These are phyloP conservation scores for Temnothorax ravouxi DNA, from an alignment of 2,888 invertebrate species.

Conservation along the genomic window DNA sequence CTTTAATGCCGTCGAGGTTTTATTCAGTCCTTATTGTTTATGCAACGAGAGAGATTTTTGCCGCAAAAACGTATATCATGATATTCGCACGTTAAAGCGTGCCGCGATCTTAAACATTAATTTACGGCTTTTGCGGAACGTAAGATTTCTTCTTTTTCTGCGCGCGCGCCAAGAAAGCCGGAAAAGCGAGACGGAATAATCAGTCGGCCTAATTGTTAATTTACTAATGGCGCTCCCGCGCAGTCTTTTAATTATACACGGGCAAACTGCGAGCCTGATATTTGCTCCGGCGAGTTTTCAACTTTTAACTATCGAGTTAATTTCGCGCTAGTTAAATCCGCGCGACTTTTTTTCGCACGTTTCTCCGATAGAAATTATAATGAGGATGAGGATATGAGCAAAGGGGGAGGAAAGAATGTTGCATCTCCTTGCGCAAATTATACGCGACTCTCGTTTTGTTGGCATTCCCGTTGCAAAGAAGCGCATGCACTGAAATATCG, in stretches of 20 bases:
- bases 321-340: background rate
- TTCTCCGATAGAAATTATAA: background rate
- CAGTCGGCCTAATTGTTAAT: conserved; percentile 71
- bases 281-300: conserved; percentile 40
- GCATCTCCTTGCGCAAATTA: background rate
- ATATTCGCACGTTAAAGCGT: background rate
- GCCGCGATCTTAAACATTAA: conserved; percentile 48
- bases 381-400: background rate
- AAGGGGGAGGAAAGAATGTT: background rate
- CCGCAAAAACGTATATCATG: conserved; percentile 6
- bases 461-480: background rate
- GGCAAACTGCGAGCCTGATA: conserved; percentile 15
- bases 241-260: conserved; percentile 62
- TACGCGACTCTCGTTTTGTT: background rate
- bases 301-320: conserved; percentile 61
- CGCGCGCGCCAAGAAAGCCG: conserved; percentile 6
- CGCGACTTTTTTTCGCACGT: conserved; percentile 7
- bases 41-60: background rate
- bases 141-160: background rate
- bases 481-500: background rate
- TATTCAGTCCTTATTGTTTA: background rate
- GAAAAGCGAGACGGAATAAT: conserved; percentile 62
- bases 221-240: conserved; percentile 63
- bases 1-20: conserved; percentile 12
- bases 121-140: conserved; percentile 38